Evolutionary conservation across 2,888 invertebrate species (phyloP).

Genomic region (Gasteruption jaculator): DNA sequence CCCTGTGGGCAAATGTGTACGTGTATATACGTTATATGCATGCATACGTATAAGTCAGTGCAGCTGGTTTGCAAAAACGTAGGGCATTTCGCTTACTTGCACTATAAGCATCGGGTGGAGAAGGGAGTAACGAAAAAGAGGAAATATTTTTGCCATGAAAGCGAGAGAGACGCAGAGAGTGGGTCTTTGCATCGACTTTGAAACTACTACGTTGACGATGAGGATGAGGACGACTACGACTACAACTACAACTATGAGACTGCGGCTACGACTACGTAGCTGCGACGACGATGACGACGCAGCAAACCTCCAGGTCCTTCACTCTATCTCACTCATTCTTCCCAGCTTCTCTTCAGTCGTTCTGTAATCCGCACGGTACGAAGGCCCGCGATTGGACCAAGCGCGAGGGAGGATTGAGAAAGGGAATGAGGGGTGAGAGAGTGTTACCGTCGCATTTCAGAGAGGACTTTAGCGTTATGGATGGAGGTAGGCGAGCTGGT

Average conservation of each 20-base stretch:
- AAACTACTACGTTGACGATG: slow-evolving; percentile 18
- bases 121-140: slow-evolving; percentile 2
- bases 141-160: not conserved
- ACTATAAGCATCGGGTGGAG: slow-evolving; percentile 9
- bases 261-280: too few relatives aligned
- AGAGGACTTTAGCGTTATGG: slow-evolving; percentile 41
- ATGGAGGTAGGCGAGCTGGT: slow-evolving; percentile 36
- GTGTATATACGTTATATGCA: too few relatives aligned
- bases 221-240: slow-evolving; percentile 18
- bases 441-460: slow-evolving; percentile 46
- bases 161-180: slow-evolving; percentile 6
- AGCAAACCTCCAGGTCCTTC: slow-evolving; percentile 21
- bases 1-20: too few relatives aligned
- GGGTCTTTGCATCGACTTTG: slow-evolving; percentile 16
- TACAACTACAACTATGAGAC: too few relatives aligned
- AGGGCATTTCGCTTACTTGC: slow-evolving; percentile 24
- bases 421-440: slow-evolving; percentile 24
- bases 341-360: slow-evolving; percentile 32
- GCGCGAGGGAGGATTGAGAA: slow-evolving; percentile 21
- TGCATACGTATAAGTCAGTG: too few relatives aligned
- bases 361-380: slow-evolving; percentile 43
- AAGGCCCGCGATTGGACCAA: slow-evolving; percentile 40
- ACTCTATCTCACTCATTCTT: slow-evolving; percentile 21
- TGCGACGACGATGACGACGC: too few relatives aligned
- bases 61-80: slow-evolving; percentile 22